Percentiles rank a stretch among this genome's conserved stretches.
Evolutionary conservation across 2,113 vertebrate genomes (phyloP).

Genomic region (Bubalus kerabau): DNA sequence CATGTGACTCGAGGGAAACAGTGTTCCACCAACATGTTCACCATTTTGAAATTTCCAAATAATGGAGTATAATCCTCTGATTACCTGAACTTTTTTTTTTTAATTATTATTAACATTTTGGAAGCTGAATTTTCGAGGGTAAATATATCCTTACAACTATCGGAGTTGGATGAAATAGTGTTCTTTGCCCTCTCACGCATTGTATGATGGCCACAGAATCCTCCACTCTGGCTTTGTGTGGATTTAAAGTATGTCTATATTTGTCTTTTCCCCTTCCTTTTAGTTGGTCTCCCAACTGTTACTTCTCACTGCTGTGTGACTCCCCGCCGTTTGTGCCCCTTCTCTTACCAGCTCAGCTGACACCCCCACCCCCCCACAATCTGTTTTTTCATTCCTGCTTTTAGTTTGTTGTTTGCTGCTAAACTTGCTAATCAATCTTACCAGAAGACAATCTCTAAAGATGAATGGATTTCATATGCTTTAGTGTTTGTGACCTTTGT

Average conservation of each 20-base stretch:
- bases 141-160: not conserved
- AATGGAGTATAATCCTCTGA: not conserved
- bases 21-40: not conserved
- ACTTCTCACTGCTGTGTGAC: not conserved
- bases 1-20: not conserved
- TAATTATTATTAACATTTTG: not conserved
- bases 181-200: not conserved
- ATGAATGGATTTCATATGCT: not conserved
- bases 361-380: not conserved
- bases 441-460: not conserved
- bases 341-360: not conserved
- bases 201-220: not conserved
- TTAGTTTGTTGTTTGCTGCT: not conserved
- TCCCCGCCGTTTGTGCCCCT: not conserved
- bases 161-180: not conserved
- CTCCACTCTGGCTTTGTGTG: not conserved
- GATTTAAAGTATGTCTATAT: not conserved
- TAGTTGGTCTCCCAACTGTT: not conserved
- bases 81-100: not conserved
- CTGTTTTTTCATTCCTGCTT: not conserved
- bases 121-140: not conserved
- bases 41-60: constrained; percentile 9
- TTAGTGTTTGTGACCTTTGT: not conserved
- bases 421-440: not conserved
- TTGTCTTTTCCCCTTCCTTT: not conserved